Evolutionary conservation across 1,140 invertebrate species (phyloP).

Genomic region (Lepidotrigona ventralis): DNA sequence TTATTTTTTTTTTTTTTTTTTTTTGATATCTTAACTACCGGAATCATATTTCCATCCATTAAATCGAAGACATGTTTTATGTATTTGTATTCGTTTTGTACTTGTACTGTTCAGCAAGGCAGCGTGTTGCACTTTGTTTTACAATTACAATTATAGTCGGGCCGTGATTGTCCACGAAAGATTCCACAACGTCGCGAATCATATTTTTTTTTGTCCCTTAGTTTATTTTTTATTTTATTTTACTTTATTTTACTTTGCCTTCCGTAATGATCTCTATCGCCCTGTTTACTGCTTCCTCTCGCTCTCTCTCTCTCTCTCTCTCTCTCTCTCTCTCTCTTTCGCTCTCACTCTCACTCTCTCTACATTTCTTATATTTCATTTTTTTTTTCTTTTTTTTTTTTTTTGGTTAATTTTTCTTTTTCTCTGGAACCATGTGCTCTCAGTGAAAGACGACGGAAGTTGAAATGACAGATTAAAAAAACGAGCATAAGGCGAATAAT

Average conservation of each 20-base stretch:
- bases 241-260: neutral
- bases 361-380: neutral
- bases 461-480: neutral
- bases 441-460: constrained; percentile 10
- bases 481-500: neutral
- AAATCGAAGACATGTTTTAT: constrained; percentile 79
- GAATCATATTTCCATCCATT: constrained; percentile 76
- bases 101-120: constrained; percentile 81
- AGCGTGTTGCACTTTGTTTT: constrained; percentile 81
- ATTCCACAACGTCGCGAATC: constrained; percentile 71
- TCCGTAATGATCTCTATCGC: neutral
- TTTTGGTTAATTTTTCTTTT: constrained; percentile 14
- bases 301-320: neutral
- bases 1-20: constrained; percentile 47
- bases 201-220: constrained; percentile 11
- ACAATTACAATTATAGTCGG: constrained; percentile 78
- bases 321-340: too few relatives aligned
- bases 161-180: constrained; percentile 74
- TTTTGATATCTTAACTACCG: constrained; percentile 79
- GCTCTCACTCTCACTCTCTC: too few relatives aligned
- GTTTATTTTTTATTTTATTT: neutral
- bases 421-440: neutral
- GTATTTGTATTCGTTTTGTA: constrained; percentile 81
- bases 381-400: neutral
- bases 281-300: neutral